These are phyloP conservation scores for Eurytoma californica DNA, from an alignment of 2,888 invertebrate genomes.

Conservation along the genomic window DNA sequence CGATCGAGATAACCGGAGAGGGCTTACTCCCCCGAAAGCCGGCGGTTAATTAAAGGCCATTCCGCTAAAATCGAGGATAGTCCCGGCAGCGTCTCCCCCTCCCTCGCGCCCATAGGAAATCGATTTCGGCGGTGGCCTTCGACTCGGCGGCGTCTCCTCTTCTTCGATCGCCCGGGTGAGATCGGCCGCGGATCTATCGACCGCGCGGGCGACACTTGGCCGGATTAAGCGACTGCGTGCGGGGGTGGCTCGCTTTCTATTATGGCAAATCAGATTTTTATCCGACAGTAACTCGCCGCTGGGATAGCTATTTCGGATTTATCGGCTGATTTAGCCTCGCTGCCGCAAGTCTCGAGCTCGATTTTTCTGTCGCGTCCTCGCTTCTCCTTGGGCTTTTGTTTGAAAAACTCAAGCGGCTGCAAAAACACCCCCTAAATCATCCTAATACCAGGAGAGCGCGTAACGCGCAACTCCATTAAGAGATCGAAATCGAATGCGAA, in stretches of 20 bases:
- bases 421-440: too few species aligned
- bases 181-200: background rate
- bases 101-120: slow-evolving; percentile 30
- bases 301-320: slow-evolving; percentile 30
- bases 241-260: slow-evolving; percentile 17
- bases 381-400: too few species aligned
- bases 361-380: too few species aligned
- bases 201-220: background rate
- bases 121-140: slow-evolving; percentile 30
- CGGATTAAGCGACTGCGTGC: slow-evolving; percentile 36
- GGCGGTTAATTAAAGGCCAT: slow-evolving; percentile 69
- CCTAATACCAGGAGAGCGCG: too few species aligned
- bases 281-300: slow-evolving; percentile 16
- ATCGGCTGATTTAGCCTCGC: background rate
- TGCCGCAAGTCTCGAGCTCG: too few species aligned
- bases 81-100: slow-evolving; percentile 51
- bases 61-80: slow-evolving; percentile 63
- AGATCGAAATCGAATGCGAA: too few species aligned
- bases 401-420: too few species aligned
- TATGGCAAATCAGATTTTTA: slow-evolving; percentile 43
- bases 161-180: slow-evolving; percentile 14
- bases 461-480: too few species aligned
- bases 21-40: slow-evolving; percentile 65
- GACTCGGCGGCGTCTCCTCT: slow-evolving; percentile 2
- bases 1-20: slow-evolving; percentile 66